phyloP scores from a whole-genome alignment of 2,797 vertebrate species.

The Gorsachius magnificus region DNA sequence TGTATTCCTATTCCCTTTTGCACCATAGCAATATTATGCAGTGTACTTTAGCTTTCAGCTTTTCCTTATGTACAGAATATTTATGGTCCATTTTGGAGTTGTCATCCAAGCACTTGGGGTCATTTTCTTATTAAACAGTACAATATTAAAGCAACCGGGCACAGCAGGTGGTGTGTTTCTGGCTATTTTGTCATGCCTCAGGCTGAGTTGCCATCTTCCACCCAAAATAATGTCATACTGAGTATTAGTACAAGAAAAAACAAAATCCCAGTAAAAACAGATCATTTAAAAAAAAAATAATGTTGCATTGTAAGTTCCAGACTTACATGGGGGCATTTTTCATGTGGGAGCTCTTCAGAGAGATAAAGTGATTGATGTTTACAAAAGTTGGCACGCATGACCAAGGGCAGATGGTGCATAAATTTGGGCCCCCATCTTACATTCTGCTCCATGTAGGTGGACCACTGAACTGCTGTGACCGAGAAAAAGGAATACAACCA shows the following conservation, averaged over 20 bases:
- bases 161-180: conserved; percentile 48
- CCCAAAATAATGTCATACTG: conserved; percentile 7
- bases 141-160: conserved; percentile 45
- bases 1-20: conserved; percentile 52
- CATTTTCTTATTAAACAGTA: conserved; percentile 61
- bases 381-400: conserved; percentile 45
- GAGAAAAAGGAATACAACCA: background rate
- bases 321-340: background rate
- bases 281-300: background rate
- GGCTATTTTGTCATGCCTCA: conserved; percentile 50
- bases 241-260: background rate
- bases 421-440: conserved; percentile 45
- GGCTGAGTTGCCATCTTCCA: conserved; percentile 37
- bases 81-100: conserved; percentile 61
- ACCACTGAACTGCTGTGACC: conserved; percentile 42
- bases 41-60: conserved; percentile 61
- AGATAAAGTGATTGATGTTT: conserved; percentile 51
- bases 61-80: conserved; percentile 49
- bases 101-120: conserved; percentile 58
- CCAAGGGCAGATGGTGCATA: conserved; percentile 57
- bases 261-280: background rate
- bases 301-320: background rate
- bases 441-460: conserved; percentile 55
- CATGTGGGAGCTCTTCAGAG: background rate
- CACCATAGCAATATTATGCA: conserved; percentile 34